phyloP scores from a whole-genome alignment of 1,140 invertebrate genomes.

The Aphis gossypii region DNA sequence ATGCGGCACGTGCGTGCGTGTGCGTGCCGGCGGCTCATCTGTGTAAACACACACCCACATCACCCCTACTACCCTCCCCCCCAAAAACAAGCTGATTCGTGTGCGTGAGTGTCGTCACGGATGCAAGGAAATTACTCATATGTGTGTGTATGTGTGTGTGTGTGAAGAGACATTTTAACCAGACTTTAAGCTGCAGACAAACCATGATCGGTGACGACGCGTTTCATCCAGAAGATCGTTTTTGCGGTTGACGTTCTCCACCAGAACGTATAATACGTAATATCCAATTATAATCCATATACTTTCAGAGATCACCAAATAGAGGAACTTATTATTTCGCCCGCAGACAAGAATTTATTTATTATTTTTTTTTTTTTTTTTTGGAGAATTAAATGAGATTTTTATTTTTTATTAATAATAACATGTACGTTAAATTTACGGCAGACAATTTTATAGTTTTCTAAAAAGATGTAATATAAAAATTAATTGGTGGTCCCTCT shows the following conservation, averaged over 20 bases:
- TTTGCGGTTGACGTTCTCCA: background rate
- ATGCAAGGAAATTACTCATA: background rate
- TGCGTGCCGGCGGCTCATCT: background rate
- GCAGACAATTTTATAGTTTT: no score
- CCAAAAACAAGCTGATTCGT: background rate
- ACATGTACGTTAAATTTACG: no score
- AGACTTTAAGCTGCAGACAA: background rate
- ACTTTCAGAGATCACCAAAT: no score
- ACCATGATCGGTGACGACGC: background rate
- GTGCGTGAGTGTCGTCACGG: background rate
- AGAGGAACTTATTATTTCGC: background rate
- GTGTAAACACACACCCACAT: background rate
- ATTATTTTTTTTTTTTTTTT: background rate
- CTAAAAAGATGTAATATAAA: no score
- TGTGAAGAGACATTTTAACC: background rate
- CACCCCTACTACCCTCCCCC: background rate
- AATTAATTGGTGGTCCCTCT: no score
- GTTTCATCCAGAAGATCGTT: background rate
- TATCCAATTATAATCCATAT: no score
- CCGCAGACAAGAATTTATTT: background rate
- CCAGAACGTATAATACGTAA: background rate
- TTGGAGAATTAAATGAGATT: background rate
- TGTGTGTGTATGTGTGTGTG: background rate
- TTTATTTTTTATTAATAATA: background rate
- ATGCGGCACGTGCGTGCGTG: constrained; percentile 29